A percentile compares a stretch with the other conserved stretches of the same genome.
These are phyloP conservation scores for Paratrypauchen microcephalus DNA, from an alignment of 2,797 vertebrate genomes.

Conservation along the genomic window DNA sequence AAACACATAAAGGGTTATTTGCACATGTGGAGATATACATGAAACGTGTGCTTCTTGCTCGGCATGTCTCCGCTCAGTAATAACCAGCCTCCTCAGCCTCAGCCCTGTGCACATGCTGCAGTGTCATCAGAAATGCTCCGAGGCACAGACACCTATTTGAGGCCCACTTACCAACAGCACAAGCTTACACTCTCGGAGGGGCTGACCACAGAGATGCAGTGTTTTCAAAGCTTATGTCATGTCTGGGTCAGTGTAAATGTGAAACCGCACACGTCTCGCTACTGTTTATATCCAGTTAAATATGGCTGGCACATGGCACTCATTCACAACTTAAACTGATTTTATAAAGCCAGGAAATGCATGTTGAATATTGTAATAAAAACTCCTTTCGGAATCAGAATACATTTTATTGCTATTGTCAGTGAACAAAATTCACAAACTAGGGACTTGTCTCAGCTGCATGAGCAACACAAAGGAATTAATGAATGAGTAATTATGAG, in stretches of 20 bases:
- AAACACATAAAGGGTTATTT: conserved; percentile 3
- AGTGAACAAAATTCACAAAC: too few species aligned
- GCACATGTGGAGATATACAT: conserved; percentile 64
- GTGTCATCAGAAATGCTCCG: conserved; percentile 49
- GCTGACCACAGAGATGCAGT: conserved; percentile 52
- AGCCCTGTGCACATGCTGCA: conserved; percentile 4
- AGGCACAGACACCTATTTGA: conserved; percentile 64
- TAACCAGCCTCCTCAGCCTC: conserved; percentile 67
- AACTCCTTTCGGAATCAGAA: neutral
- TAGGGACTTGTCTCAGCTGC: too few species aligned
- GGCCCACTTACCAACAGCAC: conserved; percentile 46
- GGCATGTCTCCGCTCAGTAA: conserved; percentile 60
- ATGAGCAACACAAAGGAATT: too few species aligned
- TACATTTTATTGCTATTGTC: too few species aligned
- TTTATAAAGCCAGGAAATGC: conserved; percentile 5
- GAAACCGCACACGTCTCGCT: conserved; percentile 61
- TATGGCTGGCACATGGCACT: conserved; percentile 46
- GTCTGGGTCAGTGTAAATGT: conserved; percentile 68
- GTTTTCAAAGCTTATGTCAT: conserved; percentile 76
- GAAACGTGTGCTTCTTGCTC: conserved; percentile 72
- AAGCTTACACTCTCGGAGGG: conserved; percentile 8
- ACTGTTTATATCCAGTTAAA: conserved; percentile 68
- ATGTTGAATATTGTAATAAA: neutral
- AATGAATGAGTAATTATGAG: too few species aligned
- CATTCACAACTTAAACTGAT: conserved; percentile 46